Evolutionary conservation across 2,797 vertebrate species (phyloP), one percentile per base, ranked within the genome.

Genomic region (Salarias fasciatus): DNA sequence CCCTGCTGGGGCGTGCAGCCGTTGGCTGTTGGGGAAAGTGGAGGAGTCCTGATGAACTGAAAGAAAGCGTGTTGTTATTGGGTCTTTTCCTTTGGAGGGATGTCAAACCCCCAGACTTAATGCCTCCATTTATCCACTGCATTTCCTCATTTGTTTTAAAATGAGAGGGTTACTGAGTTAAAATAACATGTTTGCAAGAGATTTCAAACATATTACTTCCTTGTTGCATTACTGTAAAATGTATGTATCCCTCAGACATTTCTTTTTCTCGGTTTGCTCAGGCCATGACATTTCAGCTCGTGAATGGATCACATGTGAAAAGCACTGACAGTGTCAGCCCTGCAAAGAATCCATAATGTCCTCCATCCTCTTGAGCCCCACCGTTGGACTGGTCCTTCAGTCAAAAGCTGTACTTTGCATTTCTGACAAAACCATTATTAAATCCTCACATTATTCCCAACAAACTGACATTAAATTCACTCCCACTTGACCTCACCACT

Each of bases 401-500:
- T 50, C 57, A 52, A 77, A 77, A 36, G 57, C 59, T 62, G 49
- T 53, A 55, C 43, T 79, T 66, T 58, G 51, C 18, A 55, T 24
- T 62, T 59, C 44, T 57, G 43, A 74, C 73, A 78, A 70, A 72
- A 49, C 62, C 14, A 53, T 80, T 50, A 68, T 72, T 44, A 63
- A 57, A 71, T 60, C 18, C 52, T 45, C n/a, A 29, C 52, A 65
- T 51, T 63, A 63, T 59, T 60, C 35, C 57, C n/a, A 59, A 58
- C 41, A 53, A 30, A 61, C 62, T 48, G 5, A 50, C 38, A 30
- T 66, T 63, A 53, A 57, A 64, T 78, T 57, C 29, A 49, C 8
- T 59, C 65, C 42, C 65, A 60, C 55, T 75, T 80, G 63, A 57
- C 53, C 46, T 67, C 59, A 41, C 18, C 54, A 51, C 61, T 57